Conservation (phyloP, 2,888 invertebrate genomes). For the Sylvicola cinctus region DNA sequence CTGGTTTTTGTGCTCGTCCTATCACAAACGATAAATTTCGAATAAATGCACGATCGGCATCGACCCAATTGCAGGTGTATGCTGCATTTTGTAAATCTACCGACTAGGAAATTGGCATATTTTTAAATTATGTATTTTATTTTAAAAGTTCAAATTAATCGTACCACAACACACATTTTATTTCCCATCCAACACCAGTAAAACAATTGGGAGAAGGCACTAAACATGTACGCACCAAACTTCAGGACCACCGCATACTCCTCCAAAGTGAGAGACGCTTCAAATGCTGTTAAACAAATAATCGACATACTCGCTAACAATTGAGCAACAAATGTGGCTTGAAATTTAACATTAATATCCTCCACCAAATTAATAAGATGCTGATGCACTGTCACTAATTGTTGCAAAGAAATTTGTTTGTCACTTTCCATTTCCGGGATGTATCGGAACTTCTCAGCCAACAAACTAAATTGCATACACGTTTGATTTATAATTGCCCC, state of each 20-base stretch:
- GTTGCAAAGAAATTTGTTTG: background rate
- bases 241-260: slow-evolving; percentile 14
- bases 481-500: slow-evolving; percentile 12
- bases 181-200: slow-evolving; percentile 17
- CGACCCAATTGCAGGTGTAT: too few relatives aligned
- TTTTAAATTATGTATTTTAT: too few relatives aligned
- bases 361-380: too few relatives aligned
- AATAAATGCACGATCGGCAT: too few relatives aligned
- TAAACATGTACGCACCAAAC: slow-evolving; percentile 14
- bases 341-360: background rate
- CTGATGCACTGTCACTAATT: too few relatives aligned
- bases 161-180: slow-evolving; percentile 10
- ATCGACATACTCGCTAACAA: slow-evolving; percentile 15
- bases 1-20: too few relatives aligned
- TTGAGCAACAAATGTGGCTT: slow-evolving; percentile 10
- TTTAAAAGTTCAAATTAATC: too few relatives aligned
- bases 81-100: too few relatives aligned
- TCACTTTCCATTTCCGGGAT: slow-evolving; percentile 4
- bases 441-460: slow-evolving; percentile 13
- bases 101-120: too few relatives aligned
- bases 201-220: slow-evolving; percentile 15
- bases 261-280: slow-evolving; percentile 12
- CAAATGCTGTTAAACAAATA: slow-evolving; percentile 18
- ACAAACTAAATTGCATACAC: slow-evolving; percentile 14
- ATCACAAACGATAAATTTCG: too few relatives aligned